phyloP scores from a whole-genome alignment of 2,113 vertebrate genomes.

The Microtus pennsylvanicus region DNA sequence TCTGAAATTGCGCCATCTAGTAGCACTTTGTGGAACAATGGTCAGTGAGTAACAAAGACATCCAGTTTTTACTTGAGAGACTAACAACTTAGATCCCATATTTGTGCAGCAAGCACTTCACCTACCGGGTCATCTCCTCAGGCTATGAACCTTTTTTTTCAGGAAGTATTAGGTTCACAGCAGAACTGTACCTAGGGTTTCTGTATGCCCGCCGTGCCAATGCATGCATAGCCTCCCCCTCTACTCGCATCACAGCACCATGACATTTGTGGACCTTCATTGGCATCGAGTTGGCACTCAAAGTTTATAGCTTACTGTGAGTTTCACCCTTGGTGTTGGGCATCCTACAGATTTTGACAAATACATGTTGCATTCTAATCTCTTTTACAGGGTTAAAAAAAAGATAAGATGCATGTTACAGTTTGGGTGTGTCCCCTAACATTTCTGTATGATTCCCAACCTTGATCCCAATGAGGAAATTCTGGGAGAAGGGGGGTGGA shows the following conservation, averaged over 20 bases:
- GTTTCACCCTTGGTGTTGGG: not conserved
- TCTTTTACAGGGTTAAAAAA: not conserved
- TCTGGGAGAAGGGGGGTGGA: not conserved
- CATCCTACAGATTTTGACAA: not conserved
- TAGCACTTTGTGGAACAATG: not conserved
- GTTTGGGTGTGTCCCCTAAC: not conserved
- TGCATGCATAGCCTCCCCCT: accelerated
- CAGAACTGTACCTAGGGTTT: not conserved
- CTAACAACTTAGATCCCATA: not conserved
- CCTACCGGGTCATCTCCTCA: too few relatives aligned
- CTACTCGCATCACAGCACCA: not conserved
- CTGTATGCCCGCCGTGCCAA: not conserved
- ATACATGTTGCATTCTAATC: not conserved
- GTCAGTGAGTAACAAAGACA: not conserved
- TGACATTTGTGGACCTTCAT: not conserved
- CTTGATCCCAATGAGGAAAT: not conserved
- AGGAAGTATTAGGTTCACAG: not conserved
- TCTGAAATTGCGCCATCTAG: not conserved
- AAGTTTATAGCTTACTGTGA: not conserved
- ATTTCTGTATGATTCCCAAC: not conserved
- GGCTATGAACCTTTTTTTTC: not conserved
- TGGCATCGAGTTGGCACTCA: not conserved
- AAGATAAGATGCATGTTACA: not conserved
- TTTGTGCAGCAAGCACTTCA: not conserved
- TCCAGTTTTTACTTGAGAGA: not conserved